phyloP scores from a whole-genome alignment of 2,113 vertebrate species.

The Corythornis vintsioides region DNA sequence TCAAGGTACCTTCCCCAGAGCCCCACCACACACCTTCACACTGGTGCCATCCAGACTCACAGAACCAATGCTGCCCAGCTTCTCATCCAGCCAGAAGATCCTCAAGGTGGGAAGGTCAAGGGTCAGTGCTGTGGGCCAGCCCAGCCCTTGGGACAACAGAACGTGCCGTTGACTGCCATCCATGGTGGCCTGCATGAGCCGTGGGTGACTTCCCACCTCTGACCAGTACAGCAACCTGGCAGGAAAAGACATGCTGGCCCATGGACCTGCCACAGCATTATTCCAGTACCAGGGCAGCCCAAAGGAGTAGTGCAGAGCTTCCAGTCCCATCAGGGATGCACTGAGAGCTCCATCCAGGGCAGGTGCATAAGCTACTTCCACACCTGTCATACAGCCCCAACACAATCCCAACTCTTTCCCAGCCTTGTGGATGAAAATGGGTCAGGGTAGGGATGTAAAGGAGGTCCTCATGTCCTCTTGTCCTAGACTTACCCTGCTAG shows the following conservation, averaged over 20 bases:
- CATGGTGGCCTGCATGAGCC: conserved; percentile 85
- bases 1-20: neutral
- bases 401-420: neutral
- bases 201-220: conserved; percentile 82
- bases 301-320: neutral
- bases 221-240: conserved; percentile 91
- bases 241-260: neutral
- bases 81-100: conserved; percentile 92
- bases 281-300: neutral
- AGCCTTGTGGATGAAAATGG: neutral
- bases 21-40: conserved; percentile 74
- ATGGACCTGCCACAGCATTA: fast-evolving
- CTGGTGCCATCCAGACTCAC: conserved; percentile 80
- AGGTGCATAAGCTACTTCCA: neutral
- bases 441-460: neutral
- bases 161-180: conserved; percentile 82
- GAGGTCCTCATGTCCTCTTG: neutral
- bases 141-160: conserved; percentile 78
- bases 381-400: fast-evolving
- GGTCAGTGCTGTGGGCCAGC: conserved; percentile 86
- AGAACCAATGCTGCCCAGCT: conserved; percentile 84
- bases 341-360: neutral
- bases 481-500: conserved; percentile 79
- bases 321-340: neutral
- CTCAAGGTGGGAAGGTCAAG: conserved; percentile 80